Conservation (phyloP, 2,888 invertebrate genomes). For the Eristalis intricaria region DNA sequence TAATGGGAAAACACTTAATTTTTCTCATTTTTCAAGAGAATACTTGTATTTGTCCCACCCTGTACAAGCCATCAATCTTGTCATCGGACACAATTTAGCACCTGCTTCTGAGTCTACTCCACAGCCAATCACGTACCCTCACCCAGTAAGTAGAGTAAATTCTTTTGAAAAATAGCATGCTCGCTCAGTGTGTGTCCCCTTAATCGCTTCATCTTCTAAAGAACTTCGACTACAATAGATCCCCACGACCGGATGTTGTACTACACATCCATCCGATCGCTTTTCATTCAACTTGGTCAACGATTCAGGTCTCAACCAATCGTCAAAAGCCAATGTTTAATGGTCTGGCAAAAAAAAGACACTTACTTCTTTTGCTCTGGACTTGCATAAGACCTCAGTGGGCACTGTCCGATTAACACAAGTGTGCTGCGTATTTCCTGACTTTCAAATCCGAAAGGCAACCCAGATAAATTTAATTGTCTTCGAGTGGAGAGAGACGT, state of each 20-base stretch:
- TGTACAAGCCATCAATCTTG: too few species aligned
- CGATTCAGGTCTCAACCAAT: neutral
- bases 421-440: constrained; percentile 10
- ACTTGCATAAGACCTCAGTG: constrained; percentile 2
- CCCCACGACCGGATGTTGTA: neutral
- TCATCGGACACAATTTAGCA: too few species aligned
- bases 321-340: neutral
- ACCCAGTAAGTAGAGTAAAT: neutral
- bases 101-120: too few species aligned
- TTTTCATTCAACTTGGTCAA: neutral
- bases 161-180: too few species aligned
- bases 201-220: neutral
- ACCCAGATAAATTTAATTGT: constrained; percentile 18
- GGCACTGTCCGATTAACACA: constrained; percentile 6
- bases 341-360: neutral
- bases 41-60: too few species aligned
- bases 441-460: neutral
- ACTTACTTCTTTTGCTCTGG: neutral
- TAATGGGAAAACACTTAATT: too few species aligned
- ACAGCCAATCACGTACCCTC: too few species aligned
- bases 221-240: neutral
- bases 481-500: neutral
- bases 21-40: too few species aligned
- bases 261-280: neutral
- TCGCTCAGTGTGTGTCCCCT: neutral